These are phyloP conservation scores for Mystacornis crossleyi DNA, from an alignment of 2,113 vertebrate species.

Conservation along the genomic window DNA sequence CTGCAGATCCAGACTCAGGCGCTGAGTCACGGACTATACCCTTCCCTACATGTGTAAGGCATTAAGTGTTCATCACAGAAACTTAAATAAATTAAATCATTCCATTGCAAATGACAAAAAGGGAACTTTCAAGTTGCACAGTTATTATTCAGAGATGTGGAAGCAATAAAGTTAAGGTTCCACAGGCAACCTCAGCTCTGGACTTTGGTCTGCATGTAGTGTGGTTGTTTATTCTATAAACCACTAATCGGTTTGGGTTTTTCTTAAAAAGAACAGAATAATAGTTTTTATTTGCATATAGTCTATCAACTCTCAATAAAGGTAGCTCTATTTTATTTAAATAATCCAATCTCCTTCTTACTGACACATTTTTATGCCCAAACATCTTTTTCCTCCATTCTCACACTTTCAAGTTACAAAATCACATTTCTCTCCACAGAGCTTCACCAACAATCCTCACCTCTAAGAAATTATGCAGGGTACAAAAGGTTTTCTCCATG, in stretches of 20 bases:
- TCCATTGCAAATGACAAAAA: constrained; percentile 43
- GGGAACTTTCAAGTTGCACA: constrained; percentile 8
- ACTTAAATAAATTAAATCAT: constrained; percentile 58
- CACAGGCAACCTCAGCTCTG: not conserved
- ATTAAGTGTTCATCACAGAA: constrained; percentile 54
- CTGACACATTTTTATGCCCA: not conserved
- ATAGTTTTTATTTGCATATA: not conserved
- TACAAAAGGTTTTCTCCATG: not conserved
- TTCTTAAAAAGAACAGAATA: not conserved
- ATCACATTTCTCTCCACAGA: not conserved
- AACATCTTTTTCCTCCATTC: not conserved
- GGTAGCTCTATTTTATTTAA: not conserved
- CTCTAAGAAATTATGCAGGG: not conserved
- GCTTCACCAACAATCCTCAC: fast-evolving
- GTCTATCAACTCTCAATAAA: not conserved
- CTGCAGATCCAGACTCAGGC: not conserved
- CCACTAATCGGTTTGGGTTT: not conserved
- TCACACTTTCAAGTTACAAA: not conserved
- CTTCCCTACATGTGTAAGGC: constrained; percentile 27
- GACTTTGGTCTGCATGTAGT: not conserved
- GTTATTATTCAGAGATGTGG: constrained; percentile 35
- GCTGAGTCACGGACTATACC: not conserved
- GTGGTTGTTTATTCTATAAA: not conserved
- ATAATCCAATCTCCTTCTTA: not conserved
- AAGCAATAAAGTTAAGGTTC: constrained; percentile 51